Evolutionary conservation across 2,797 vertebrate species (phyloP).

Genomic region (Scyliorhinus canicula): DNA sequence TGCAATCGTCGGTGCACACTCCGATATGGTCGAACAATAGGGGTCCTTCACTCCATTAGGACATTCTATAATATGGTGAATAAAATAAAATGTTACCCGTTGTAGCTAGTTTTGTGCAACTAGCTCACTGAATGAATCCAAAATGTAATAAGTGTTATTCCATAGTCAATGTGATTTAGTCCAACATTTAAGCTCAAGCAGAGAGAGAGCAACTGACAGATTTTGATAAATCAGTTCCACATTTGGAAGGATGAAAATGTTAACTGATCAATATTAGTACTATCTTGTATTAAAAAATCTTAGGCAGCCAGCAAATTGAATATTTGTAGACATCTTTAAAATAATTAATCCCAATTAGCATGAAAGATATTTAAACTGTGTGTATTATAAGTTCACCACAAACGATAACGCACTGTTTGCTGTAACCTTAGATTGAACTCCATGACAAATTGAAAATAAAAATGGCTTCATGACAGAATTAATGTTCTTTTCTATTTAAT

Average conservation of each 20-base stretch:
- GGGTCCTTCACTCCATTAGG: conserved; percentile 32
- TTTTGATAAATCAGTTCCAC: not conserved
- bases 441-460: not conserved
- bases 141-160: not conserved
- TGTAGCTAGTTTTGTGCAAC: conserved; percentile 24
- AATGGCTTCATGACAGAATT: not conserved
- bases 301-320: not conserved
- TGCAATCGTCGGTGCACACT: conserved; percentile 32
- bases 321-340: not conserved
- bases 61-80: conserved; percentile 37
- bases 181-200: conserved; percentile 3
- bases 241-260: not conserved
- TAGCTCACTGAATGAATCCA: conserved; percentile 35
- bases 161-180: not conserved
- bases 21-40: conserved; percentile 31
- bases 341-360: not conserved
- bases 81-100: conserved; percentile 37
- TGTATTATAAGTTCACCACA: not conserved
- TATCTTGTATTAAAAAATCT: no score
- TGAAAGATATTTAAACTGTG: not conserved
- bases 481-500: not conserved
- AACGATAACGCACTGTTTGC: not conserved
- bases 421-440: not conserved
- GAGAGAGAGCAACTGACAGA: not conserved
- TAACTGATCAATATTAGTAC: no score